Conservation (phyloP, 2,797 vertebrate genomes). For the Cryptoprocta ferox region DNA sequence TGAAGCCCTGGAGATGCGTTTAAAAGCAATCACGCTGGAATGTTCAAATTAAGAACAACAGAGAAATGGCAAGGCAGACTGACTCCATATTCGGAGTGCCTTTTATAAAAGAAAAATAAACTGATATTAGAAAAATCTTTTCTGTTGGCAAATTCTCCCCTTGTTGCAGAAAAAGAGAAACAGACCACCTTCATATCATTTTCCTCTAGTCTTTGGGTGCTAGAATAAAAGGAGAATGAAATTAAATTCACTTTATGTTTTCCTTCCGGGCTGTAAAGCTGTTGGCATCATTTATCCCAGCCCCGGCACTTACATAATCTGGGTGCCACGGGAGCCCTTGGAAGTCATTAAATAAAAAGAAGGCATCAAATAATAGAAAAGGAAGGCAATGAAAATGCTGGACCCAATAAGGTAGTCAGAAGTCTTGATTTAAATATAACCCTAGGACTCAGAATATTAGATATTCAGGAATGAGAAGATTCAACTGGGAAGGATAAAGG, state of each 20-base stretch:
- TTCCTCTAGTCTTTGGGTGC: conserved; percentile 65
- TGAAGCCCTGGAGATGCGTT: conserved; percentile 82
- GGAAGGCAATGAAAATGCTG: conserved; percentile 85
- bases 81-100: conserved; percentile 19
- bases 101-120: conserved; percentile 65
- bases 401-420: conserved; percentile 73
- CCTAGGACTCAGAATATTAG: conserved; percentile 40
- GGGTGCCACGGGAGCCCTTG: conserved; percentile 79
- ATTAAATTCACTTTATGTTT: conserved; percentile 67
- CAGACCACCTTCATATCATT: conserved; percentile 80
- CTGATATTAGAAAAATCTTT: conserved; percentile 80
- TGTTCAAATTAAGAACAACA: conserved; percentile 85
- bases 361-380: conserved; percentile 84
- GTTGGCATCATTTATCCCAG: conserved; percentile 82
- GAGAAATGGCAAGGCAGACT: conserved; percentile 58
- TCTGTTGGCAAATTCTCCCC: conserved; percentile 76
- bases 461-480: conserved; percentile 20
- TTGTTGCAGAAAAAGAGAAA: conserved; percentile 57
- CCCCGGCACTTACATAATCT: conserved; percentile 83
- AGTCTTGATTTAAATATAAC: conserved; percentile 62
- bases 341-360: conserved; percentile 85
- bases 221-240: conserved; percentile 66
- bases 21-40: conserved; percentile 82
- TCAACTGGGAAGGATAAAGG: not conserved
- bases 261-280: conserved; percentile 81